These are phyloP conservation scores for Rhagoletis zephyria DNA, from an alignment of 1,140 invertebrate genomes.

Conservation along the genomic window DNA sequence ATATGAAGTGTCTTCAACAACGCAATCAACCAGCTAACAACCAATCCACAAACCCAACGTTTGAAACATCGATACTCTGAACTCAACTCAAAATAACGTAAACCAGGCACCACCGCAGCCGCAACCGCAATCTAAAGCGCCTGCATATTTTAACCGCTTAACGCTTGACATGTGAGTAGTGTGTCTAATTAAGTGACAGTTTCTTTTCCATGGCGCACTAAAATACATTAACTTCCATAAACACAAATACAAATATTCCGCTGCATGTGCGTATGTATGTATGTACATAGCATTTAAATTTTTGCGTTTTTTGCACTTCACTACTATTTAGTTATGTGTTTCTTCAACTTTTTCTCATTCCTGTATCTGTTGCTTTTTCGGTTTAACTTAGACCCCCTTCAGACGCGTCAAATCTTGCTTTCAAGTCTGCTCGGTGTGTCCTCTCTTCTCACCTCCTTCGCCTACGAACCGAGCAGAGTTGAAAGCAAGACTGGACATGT, in stretches of 20 bases:
- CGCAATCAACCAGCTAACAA: conserved; percentile 9
- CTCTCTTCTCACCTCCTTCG: too few species aligned
- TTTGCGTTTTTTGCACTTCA: conserved; percentile 8
- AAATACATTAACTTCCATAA: neutral
- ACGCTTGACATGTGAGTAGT: conserved; percentile 36
- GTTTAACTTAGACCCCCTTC: neutral
- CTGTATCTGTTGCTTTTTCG: neutral
- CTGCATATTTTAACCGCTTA: conserved; percentile 44
- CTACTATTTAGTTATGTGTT: neutral
- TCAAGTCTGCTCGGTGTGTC: too few species aligned
- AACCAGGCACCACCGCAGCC: neutral
- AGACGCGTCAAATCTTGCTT: too few species aligned
- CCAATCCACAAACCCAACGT: neutral
- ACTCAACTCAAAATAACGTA: neutral
- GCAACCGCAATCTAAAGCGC: conserved; percentile 17
- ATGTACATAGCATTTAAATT: neutral
- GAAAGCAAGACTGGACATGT: too few species aligned
- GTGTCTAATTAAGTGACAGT: conserved; percentile 44
- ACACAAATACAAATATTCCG: neutral
- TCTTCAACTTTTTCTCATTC: conserved; percentile 22
- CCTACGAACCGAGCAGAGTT: too few species aligned
- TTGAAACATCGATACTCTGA: neutral
- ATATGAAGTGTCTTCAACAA: neutral
- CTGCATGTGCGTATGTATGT: neutral
- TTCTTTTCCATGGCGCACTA: neutral